Evolutionary conservation across 2,888 invertebrate species (phyloP).

Genomic region (Seira ritae): DNA sequence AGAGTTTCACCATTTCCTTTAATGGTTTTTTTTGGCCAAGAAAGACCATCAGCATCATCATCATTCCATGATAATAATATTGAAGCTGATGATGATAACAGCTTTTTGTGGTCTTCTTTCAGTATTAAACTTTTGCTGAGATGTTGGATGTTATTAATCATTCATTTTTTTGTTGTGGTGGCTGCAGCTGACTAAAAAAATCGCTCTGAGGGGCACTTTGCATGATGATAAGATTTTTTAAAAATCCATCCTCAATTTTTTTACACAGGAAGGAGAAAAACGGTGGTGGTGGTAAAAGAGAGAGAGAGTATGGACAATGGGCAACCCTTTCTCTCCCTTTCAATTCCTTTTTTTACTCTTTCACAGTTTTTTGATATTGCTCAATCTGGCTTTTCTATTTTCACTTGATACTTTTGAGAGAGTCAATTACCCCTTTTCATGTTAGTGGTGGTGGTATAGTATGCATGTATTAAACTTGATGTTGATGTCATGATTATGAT

Average conservation of each 20-base stretch:
- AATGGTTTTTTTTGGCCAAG: slow-evolving; percentile 6
- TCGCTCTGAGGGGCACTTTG: background rate
- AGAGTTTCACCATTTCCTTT: slow-evolving; percentile 4
- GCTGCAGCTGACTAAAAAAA: slow-evolving; percentile 12
- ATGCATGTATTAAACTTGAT: no score
- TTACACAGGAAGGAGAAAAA: background rate
- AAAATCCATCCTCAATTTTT: slow-evolving; percentile 8
- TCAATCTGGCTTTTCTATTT: slow-evolving; percentile 11
- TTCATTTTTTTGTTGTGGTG: slow-evolving; percentile 21
- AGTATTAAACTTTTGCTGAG: background rate
- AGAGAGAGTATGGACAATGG: slow-evolving; percentile 28
- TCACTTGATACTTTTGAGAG: slow-evolving; percentile 4
- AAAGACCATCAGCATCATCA: slow-evolving; percentile 1
- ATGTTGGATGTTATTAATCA: slow-evolving; percentile 35
- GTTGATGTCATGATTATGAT: no score
- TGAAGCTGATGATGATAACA: background rate
- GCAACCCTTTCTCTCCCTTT: slow-evolving; percentile 39
- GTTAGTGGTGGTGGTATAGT: no score
- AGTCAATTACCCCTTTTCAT: slow-evolving; percentile 8
- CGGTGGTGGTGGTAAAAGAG: background rate
- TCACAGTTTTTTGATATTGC: background rate
- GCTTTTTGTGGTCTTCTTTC: background rate
- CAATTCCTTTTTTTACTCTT: background rate
- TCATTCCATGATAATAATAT: background rate
- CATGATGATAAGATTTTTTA: slow-evolving; percentile 12